Evolutionary conservation across 2,888 invertebrate species (phyloP).

Genomic region (Notodonta ziczac): DNA sequence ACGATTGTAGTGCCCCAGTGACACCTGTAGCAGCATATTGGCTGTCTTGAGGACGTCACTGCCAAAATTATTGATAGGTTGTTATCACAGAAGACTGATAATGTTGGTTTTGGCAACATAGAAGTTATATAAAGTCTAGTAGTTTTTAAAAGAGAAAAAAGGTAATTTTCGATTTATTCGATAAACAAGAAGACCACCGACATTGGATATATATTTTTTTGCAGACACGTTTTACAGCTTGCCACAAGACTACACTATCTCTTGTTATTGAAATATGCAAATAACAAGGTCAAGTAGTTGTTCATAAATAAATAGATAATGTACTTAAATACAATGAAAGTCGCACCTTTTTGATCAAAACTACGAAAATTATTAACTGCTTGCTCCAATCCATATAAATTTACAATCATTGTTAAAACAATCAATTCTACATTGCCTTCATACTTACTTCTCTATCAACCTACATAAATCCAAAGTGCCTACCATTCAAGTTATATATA

Average conservation of each 20-base stretch:
- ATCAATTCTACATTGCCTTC: no score
- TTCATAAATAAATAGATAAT: neutral
- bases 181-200: neutral
- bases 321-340: neutral
- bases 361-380: no score
- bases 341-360: neutral
- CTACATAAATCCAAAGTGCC: no score
- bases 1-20: no score
- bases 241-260: neutral
- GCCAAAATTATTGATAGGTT: conserved; percentile 1
- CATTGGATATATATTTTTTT: neutral
- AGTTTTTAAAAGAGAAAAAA: neutral
- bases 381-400: no score
- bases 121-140: neutral
- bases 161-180: neutral
- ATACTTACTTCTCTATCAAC: no score
- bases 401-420: no score
- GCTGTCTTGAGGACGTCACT: neutral
- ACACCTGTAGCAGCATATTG: neutral
- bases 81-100: neutral
- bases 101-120: neutral
- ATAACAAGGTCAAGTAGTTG: conserved; percentile 1
- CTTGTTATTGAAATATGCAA: conserved; percentile 11
- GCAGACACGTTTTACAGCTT: neutral
- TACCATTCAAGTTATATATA: no score